These are phyloP conservation scores for Pelvicachromis taeniatus DNA, from an alignment of 2,113 vertebrate species.

Conservation along the genomic window DNA sequence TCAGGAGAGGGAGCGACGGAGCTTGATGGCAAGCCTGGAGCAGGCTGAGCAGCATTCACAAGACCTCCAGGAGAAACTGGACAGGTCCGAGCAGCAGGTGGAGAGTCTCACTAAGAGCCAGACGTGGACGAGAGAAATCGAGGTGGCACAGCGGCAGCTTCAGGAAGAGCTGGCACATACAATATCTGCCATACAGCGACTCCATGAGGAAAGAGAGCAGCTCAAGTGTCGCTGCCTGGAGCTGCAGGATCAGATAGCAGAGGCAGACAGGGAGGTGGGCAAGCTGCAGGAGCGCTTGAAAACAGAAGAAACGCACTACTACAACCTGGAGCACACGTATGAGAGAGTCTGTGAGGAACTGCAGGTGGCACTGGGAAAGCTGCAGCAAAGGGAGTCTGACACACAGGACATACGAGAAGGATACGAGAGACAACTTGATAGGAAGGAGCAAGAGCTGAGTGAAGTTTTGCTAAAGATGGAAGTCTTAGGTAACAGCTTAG, in stretches of 20 bases:
- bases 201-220: conserved; percentile 81
- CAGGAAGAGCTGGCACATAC: conserved; percentile 55
- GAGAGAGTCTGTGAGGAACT: conserved; percentile 78
- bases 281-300: conserved; percentile 77
- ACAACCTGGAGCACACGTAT: conserved; percentile 78
- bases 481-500: conserved; percentile 79
- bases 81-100: conserved; percentile 61
- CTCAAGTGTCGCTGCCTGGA: conserved; percentile 76
- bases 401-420: conserved; percentile 75
- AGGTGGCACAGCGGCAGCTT: conserved; percentile 59
- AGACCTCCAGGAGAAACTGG: conserved; percentile 80
- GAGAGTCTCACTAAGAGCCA: conserved; percentile 22
- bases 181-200: conserved; percentile 58
- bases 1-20: conserved; percentile 85
- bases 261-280: conserved; percentile 72
- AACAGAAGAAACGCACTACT: conserved; percentile 80
- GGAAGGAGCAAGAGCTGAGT: conserved; percentile 83
- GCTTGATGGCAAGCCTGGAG: conserved; percentile 76
- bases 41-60: conserved; percentile 79
- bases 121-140: conserved; percentile 29
- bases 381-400: conserved; percentile 79
- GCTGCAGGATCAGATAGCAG: conserved; percentile 77
- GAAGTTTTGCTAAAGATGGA: conserved; percentile 85
- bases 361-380: conserved; percentile 69
- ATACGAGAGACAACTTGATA: conserved; percentile 76